Percentiles rank a stretch among this genome's conserved stretches.
Evolutionary conservation across 2,888 invertebrate genomes (phyloP).

Genomic region (Ethmia dodecea): DNA sequence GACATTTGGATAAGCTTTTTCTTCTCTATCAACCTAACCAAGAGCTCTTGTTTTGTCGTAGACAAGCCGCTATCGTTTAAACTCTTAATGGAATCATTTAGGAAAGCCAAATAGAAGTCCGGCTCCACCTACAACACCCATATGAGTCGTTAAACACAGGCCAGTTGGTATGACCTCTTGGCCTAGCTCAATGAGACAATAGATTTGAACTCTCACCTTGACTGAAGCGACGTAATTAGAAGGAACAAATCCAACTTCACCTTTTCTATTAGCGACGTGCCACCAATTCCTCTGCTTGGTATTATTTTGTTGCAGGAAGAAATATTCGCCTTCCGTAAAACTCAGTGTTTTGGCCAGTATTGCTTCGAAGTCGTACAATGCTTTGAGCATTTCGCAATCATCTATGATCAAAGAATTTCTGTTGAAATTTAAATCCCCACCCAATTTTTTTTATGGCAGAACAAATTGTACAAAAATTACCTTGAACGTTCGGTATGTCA

Average conservation of each 20-base stretch:
- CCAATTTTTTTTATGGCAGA: constrained; percentile 1
- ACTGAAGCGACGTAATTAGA: constrained; percentile 90
- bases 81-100: constrained; percentile 82
- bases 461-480: constrained; percentile 17
- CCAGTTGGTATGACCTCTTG: neutral
- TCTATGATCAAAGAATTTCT: constrained; percentile 60
- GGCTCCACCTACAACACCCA: constrained; percentile 86
- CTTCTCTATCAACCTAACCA: constrained; percentile 80
- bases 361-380: constrained; percentile 90
- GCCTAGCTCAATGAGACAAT: neutral
- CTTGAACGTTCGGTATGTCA: constrained; percentile 36
- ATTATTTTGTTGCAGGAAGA: constrained; percentile 87
- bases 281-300: constrained; percentile 92
- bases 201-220: constrained; percentile 74
- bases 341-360: constrained; percentile 89
- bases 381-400: constrained; percentile 88
- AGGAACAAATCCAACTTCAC: constrained; percentile 90
- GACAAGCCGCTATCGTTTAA: constrained; percentile 62
- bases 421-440: constrained; percentile 21
- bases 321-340: constrained; percentile 88
- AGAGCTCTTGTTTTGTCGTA: constrained; percentile 81
- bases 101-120: constrained; percentile 83
- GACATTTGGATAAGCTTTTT: constrained; percentile 75
- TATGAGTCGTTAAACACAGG: too few relatives aligned
- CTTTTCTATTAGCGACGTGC: constrained; percentile 90